Evolutionary conservation across 1,140 invertebrate genomes (phyloP).

Genomic region (Latrodectus geometricus): DNA sequence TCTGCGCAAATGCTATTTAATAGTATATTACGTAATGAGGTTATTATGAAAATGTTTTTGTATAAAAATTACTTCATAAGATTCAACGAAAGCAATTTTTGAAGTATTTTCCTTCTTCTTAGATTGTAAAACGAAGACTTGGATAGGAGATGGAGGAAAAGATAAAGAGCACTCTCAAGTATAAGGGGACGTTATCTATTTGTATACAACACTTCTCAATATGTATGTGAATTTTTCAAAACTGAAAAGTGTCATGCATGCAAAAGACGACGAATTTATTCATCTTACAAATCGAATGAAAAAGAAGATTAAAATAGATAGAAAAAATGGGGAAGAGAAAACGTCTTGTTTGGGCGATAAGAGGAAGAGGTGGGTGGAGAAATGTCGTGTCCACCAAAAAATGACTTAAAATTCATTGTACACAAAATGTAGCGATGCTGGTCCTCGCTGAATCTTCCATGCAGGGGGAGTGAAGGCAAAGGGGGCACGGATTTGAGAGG

Average conservation of each 20-base stretch:
- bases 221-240: conserved; percentile 62
- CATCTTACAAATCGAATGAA: conserved; percentile 46
- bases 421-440: conserved; percentile 51
- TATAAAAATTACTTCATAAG: not conserved
- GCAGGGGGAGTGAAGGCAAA: not conserved
- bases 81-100: not conserved
- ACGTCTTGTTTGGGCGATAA: conserved; percentile 52
- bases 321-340: not conserved
- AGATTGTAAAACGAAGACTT: conserved; percentile 30
- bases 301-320: conserved; percentile 16
- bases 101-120: conserved; percentile 9
- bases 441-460: conserved; percentile 34
- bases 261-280: conserved; percentile 61
- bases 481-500: conserved; percentile 18
- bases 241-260: conserved; percentile 60
- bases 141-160: conserved; percentile 28
- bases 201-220: conserved; percentile 59
- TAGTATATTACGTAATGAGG: not conserved
- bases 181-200: conserved; percentile 58
- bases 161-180: conserved; percentile 49
- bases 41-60: not conserved
- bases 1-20: not conserved
- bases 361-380: conserved; percentile 19
- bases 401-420: conserved; percentile 62
- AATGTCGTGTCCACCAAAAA: conserved; percentile 58